phyloP scores from a whole-genome alignment of 2,888 invertebrate species.

The Schrankia costaestrigalis region DNA sequence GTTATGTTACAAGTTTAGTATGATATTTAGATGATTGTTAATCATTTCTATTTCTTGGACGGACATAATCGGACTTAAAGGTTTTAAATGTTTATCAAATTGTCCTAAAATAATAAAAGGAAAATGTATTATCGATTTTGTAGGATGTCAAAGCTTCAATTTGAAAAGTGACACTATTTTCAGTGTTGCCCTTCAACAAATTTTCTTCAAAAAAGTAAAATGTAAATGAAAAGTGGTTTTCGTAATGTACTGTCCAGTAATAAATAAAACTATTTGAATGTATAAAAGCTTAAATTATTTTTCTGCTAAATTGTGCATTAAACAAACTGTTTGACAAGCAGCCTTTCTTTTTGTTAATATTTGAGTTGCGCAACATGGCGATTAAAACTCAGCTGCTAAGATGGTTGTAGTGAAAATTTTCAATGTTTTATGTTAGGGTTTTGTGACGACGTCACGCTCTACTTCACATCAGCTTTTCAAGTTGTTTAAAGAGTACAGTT shows the following conservation, averaged over 20 bases:
- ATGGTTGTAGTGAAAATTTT: constrained; percentile 46
- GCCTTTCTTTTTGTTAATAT: constrained; percentile 32
- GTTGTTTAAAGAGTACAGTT: constrained; percentile 53
- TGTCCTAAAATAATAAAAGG: too few species aligned
- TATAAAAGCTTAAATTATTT: too few species aligned
- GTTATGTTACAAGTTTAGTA: too few species aligned
- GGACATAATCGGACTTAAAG: too few species aligned
- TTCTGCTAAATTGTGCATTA: too few species aligned
- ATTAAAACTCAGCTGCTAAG: constrained; percentile 71
- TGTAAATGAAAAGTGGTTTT: constrained; percentile 10
- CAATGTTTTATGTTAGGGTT: constrained; percentile 52
- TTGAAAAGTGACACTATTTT: constrained; percentile 3
- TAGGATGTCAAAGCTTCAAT: background rate
- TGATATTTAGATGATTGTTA: too few species aligned
- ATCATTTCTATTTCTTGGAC: too few species aligned
- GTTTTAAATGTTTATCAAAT: too few species aligned
- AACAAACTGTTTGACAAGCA: background rate
- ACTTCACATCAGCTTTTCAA: constrained; percentile 55
- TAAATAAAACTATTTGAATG: too few species aligned
- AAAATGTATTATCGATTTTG: too few species aligned
- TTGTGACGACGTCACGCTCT: constrained; percentile 71
- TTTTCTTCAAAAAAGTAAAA: too few species aligned
- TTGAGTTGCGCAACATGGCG: constrained; percentile 78
- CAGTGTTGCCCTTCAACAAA: constrained; percentile 7
- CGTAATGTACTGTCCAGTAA: too few species aligned